Evolutionary conservation across 2,888 invertebrate species (phyloP), one percentile per base, ranked within the genome.

Genomic region (Acanthosepion esculentum): DNA sequence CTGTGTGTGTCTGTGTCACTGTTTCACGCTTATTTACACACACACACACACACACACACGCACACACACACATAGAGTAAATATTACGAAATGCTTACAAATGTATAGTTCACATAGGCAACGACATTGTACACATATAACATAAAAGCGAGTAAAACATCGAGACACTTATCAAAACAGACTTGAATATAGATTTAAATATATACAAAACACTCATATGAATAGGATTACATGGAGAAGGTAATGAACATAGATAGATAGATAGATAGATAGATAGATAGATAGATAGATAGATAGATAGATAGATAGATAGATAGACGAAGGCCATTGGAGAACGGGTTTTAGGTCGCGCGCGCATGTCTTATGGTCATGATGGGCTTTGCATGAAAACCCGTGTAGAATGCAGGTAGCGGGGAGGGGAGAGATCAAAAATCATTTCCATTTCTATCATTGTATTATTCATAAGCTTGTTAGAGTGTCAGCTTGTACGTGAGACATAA

Each of bases 241-340:
- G 50, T 50, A 50, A 91, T 50, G 93, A n/a, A 53, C 41, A 94
- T 91, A 91, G 53, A 94, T 55, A 94, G 53, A 94, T 91, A 94
- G 26, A 94, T 91, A 94, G 53, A 94, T 91, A 59, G 12, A 50
- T 55, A 92, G 1, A 94, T 64, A 92, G 23, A 94, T 26, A 55
- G 48, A 94, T 92, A 92, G 48, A 92, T 48, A 92, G 48, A 48
- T 92, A 41, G 20, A 92, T 92, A 48, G 48, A 92, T 92, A 15
- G 20, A 91, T 91, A 91, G 41, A 91, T 41, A 91, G 41, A n/a
- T 91, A 91, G 41, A 91, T 92, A 29, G 50, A 12, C 6, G 0
- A 33, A n/a, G 20, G n/a, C 33, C 12, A 12, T 78, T 78, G 5
- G 5, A 15, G 15, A 33, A 12, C 5, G 15, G n/a, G n/a, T 78